Conservation (phyloP, 2,888 invertebrate species). For the Dastarcus helophoroides region DNA sequence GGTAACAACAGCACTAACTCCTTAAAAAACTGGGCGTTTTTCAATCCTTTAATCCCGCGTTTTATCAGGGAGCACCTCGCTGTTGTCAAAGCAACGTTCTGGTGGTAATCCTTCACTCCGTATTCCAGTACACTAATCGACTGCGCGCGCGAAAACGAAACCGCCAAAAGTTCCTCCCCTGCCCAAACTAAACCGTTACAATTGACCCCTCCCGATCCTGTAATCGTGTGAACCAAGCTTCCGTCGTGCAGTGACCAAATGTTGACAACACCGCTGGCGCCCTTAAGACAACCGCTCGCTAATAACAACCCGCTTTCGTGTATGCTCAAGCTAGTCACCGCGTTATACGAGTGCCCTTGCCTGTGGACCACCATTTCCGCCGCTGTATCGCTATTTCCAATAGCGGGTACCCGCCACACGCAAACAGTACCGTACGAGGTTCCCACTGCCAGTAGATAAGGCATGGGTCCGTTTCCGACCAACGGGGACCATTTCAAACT, state of each 20-base stretch:
- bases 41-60: conserved; percentile 42
- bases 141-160: conserved; percentile 44
- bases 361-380: conserved; percentile 34
- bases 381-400: conserved; percentile 18
- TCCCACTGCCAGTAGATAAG: conserved; percentile 40
- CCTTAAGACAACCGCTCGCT: conserved; percentile 42
- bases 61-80: conserved; percentile 40
- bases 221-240: conserved; percentile 42
- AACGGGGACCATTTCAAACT: conserved; percentile 44
- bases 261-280: conserved; percentile 43
- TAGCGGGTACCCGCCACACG: conserved; percentile 36
- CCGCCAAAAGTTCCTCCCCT: conserved; percentile 38
- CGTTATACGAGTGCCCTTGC: conserved; percentile 43
- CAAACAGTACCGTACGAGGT: conserved; percentile 42
- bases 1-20: conserved; percentile 40
- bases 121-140: conserved; percentile 40
- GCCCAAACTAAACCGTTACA: conserved; percentile 42
- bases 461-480: conserved; percentile 31
- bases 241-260: conserved; percentile 51
- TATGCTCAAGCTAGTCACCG: conserved; percentile 41
- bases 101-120: conserved; percentile 33
- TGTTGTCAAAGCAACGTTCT: conserved; percentile 39
- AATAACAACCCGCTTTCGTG: conserved; percentile 42
- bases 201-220: conserved; percentile 40
- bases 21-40: conserved; percentile 43